Evolutionary conservation across 64 coral and sea anemone species (phyloP).

Genomic region (Pocillopora damicornis): DNA sequence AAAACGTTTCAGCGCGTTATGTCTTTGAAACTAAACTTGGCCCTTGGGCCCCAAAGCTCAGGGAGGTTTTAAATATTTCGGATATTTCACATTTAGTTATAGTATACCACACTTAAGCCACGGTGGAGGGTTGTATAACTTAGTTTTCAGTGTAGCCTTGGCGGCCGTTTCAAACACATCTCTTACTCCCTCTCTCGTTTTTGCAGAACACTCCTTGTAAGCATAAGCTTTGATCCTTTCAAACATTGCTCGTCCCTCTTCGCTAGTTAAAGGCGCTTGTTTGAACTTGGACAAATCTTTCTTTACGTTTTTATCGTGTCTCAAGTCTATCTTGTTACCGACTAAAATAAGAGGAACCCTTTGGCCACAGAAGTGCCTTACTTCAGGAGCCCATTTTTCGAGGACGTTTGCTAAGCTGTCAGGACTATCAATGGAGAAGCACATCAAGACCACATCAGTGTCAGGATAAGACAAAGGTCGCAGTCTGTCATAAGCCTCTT

Average conservation of each 20-base stretch:
- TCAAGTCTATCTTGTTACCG: conserved; percentile 97
- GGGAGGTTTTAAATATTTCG: no score
- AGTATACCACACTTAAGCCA: no score
- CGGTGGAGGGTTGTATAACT: neutral
- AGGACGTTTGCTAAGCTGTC: conserved; percentile 91
- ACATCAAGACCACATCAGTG: conserved; percentile 92
- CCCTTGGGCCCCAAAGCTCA: no score
- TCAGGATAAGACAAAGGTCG: conserved; percentile 90
- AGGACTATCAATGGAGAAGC: conserved; percentile 94
- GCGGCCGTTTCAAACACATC: conserved; percentile 91
- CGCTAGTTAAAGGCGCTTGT: conserved; percentile 79
- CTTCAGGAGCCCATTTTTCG: conserved; percentile 93
- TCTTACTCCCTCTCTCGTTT: conserved; percentile 87
- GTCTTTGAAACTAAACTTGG: no score
- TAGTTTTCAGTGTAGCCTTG: conserved; percentile 60
- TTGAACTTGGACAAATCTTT: conserved; percentile 92
- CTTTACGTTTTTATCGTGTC: conserved; percentile 92
- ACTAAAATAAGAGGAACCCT: conserved; percentile 96
- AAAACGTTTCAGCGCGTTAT: no score
- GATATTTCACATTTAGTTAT: no score
- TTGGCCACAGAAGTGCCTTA: conserved; percentile 89
- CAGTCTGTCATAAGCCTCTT: conserved; percentile 89
- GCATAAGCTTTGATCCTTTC: conserved; percentile 79
- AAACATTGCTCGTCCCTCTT: conserved; percentile 61
- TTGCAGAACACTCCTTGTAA: conserved; percentile 99